These are phyloP conservation scores for Vultur gryphus DNA, from an alignment of 2,797 vertebrate species.

Conservation along the genomic window DNA sequence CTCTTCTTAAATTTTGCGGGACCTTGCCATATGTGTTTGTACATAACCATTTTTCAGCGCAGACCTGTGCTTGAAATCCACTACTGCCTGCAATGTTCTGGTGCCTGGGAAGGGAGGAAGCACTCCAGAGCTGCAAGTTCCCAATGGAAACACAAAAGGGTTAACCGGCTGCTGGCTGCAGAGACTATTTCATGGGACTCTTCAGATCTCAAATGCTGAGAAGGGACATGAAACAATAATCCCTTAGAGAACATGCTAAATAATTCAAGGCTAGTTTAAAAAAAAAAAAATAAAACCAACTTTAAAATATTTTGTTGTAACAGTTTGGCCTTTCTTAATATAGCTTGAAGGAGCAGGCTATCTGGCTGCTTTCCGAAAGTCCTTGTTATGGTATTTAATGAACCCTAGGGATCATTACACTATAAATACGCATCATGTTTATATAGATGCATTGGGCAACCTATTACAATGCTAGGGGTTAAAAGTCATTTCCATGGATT, in stretches of 20 bases:
- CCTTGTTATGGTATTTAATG: conserved; percentile 39
- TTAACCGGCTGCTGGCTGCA: background rate
- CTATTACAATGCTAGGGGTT: conserved; percentile 9
- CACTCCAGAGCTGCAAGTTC: background rate
- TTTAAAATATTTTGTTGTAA: background rate
- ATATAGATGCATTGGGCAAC: conserved; percentile 27
- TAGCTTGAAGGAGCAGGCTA: background rate
- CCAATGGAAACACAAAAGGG: background rate
- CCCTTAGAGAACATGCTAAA: background rate
- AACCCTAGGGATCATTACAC: conserved; percentile 5
- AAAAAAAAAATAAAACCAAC: background rate
- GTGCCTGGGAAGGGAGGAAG: background rate
- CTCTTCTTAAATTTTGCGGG: background rate
- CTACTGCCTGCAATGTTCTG: background rate
- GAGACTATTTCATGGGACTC: background rate
- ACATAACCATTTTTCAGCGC: background rate
- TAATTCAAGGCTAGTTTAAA: background rate
- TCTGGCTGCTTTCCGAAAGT: conserved; percentile 20
- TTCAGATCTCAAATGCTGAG: background rate
- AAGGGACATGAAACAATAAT: background rate
- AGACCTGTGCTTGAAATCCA: background rate
- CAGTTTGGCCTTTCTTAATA: conserved; percentile 2
- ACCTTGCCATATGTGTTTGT: background rate
- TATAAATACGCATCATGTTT: conserved; percentile 19
- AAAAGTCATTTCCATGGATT: conserved; percentile 52